Conservation (phyloP, 2,113 vertebrate species). For the Lepidothrix coronata region DNA sequence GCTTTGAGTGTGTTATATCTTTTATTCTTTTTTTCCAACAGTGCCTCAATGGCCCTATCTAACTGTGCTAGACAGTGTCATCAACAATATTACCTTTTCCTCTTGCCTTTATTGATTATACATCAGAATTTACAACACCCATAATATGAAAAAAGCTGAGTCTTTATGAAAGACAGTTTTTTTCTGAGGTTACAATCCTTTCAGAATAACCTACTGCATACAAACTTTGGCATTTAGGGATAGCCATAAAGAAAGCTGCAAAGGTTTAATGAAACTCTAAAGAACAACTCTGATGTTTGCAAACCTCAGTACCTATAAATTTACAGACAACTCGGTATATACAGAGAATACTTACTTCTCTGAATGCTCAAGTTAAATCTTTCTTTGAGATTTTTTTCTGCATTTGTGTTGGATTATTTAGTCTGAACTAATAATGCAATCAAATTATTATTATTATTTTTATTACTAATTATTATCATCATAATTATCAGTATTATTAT, state of each 20-base stretch:
- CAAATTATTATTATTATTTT: neutral
- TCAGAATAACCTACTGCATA: neutral
- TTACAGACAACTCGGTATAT: neutral
- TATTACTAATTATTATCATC: neutral
- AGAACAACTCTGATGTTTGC: neutral
- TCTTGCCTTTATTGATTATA: neutral
- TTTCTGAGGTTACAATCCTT: neutral
- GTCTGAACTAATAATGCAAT: neutral
- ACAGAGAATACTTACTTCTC: neutral
- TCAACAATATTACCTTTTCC: neutral
- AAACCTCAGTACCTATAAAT: rapidly evolving
- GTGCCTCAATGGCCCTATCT: neutral
- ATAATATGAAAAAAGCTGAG: neutral
- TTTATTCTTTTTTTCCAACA: neutral
- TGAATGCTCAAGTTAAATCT: neutral
- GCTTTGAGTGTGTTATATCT: neutral
- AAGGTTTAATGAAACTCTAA: neutral
- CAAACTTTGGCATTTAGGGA: neutral
- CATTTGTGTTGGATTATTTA: neutral
- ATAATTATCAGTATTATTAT: neutral
- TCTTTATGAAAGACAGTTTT: neutral
- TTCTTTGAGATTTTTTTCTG: neutral
- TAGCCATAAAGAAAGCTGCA: neutral
- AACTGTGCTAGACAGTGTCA: neutral
- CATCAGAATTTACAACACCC: neutral